Conservation (phyloP, 2,797 vertebrate genomes). For the Acridotheres tristis region DNA sequence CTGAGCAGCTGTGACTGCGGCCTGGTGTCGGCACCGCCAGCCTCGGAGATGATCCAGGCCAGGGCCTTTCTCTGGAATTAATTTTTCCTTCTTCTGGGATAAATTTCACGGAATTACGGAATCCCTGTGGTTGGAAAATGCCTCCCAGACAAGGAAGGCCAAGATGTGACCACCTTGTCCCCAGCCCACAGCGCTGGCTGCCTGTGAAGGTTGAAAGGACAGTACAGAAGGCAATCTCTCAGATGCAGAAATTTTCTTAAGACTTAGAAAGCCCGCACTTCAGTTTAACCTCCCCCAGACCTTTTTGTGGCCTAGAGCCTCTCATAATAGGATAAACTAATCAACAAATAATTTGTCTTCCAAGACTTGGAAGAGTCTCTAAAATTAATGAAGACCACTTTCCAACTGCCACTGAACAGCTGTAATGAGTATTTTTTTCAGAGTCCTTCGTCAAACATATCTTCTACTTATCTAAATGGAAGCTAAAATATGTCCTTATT, state of each 20-base stretch:
- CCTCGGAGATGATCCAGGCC: rapidly evolving
- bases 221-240: too few relatives aligned
- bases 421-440: background rate
- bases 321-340: background rate
- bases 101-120: background rate
- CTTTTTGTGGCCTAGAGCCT: background rate
- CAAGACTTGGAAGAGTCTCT: background rate
- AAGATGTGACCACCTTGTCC: background rate
- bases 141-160: rapidly evolving
- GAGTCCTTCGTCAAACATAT: background rate
- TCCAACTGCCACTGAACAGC: background rate
- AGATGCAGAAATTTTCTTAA: background rate
- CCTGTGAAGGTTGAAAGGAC: too few relatives aligned
- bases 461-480: background rate
- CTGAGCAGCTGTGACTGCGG: background rate
- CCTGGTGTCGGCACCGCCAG: background rate
- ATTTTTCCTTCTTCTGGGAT: too few relatives aligned
- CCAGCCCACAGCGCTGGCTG: background rate
- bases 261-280: background rate
- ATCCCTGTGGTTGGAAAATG: background rate
- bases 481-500: background rate
- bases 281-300: background rate
- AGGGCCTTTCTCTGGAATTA: background rate
- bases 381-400: background rate
- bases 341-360: background rate